Conservation (phyloP, 35 echinoderm and acorn worm genomes). For the Acanthaster planci region DNA sequence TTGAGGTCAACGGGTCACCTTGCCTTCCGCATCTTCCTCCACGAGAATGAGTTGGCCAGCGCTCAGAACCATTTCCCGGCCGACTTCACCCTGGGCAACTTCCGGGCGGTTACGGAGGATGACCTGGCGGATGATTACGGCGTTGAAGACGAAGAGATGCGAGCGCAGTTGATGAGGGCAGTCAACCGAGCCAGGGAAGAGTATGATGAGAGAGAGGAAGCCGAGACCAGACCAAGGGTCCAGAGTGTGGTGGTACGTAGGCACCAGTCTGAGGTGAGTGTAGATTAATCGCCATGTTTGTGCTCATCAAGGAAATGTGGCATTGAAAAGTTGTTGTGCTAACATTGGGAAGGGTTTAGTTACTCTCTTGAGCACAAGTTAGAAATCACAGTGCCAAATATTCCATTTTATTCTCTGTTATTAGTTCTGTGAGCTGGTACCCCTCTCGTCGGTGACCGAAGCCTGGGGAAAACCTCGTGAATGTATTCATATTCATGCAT, state of each 20-base stretch:
- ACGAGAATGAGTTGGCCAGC: constrained; percentile 60
- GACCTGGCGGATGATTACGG: constrained; percentile 79
- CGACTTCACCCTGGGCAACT: constrained; percentile 86
- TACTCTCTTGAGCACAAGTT: no score
- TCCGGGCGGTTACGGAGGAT: constrained; percentile 88
- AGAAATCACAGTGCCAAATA: no score
- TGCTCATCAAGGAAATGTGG: no score
- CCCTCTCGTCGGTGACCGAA: no score
- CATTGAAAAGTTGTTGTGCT: no score
- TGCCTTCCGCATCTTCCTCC: constrained; percentile 67
- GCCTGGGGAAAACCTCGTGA: no score
- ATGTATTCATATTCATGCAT: no score
- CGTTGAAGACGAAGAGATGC: constrained; percentile 31
- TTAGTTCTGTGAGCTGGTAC: no score
- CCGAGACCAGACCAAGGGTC: constrained; percentile 17
- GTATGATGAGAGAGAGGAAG: constrained; percentile 70
- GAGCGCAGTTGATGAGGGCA: constrained; percentile 71
- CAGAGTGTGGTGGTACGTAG: not conserved
- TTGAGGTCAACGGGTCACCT: constrained; percentile 11
- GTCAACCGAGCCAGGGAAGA: constrained; percentile 69
- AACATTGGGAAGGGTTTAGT: no score
- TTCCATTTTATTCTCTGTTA: no score
- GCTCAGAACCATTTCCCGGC: constrained; percentile 59
- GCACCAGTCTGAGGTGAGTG: not conserved
- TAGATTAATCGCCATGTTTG: not conserved